Evolutionary conservation across 2,113 vertebrate species (phyloP), one percentile per base, ranked within the genome.

Genomic region (Corvus cornix): DNA sequence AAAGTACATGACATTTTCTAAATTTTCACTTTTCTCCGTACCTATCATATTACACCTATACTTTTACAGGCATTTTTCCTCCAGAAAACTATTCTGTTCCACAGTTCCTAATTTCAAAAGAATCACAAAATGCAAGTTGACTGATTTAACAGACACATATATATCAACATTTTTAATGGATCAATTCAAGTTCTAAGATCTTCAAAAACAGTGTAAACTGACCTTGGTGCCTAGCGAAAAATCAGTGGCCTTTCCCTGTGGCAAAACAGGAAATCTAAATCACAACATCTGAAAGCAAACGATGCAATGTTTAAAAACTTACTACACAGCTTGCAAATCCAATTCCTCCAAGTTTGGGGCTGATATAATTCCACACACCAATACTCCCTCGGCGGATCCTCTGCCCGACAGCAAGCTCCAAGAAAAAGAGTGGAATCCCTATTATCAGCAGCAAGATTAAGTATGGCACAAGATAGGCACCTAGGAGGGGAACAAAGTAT

Each of bases 311-410:
- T 72, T 53, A 41, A 81, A 87, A 90, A 99, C 99, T 99, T 97
- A 99, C 99, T 96, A 99, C 92, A 4, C 99, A 99, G 97, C 99
- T 99, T 92, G 99, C 98, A 82, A 99, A 99, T 97, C 99, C 99
- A 95, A 99, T 99, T 93, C 99, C 99, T 72, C 99, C 99, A 95
- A 99, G 98, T 51, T 98, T 99, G 60, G 99, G 99, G 96, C 99
- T 99, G 97, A 99, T 99, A 67, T 99, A 99, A 98, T 99, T 99
- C 99, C 99, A 99, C 30, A 99, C 99, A 23, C 99, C 99, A 84
- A 99, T 99, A 97, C 99, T 99, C 84, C 99, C 99, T 87, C 98
- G 96, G 30, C 99, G 98, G 93, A 99, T 99, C 87, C 99, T 98
- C 96, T 99, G 99, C 21, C 99, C 99, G 30, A 99, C 99, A 5